Conservation (phyloP, 2,113 vertebrate genomes). For the Myiagra hebetior region DNA sequence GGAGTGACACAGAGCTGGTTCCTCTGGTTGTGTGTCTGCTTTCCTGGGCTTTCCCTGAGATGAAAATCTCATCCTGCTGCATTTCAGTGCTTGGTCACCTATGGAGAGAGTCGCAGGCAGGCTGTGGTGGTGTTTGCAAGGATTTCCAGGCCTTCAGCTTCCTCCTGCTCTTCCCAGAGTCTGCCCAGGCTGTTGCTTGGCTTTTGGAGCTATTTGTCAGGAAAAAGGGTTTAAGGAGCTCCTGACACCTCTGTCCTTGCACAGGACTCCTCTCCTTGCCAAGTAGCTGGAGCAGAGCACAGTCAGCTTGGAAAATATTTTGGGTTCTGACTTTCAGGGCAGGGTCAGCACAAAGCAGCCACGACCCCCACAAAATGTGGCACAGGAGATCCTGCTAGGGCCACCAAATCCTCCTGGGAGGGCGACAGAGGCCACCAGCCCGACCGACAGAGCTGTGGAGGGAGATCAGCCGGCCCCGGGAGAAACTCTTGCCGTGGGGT, state of each 20-base stretch:
- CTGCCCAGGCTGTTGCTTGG: not conserved
- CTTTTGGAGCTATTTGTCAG: not conserved
- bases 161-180: not conserved
- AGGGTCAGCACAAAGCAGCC: not conserved
- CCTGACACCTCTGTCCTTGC: not conserved
- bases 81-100: fast-evolving
- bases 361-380: fast-evolving
- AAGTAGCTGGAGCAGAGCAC: fast-evolving
- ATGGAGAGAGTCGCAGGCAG: fast-evolving
- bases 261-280: not conserved
- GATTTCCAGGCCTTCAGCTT: not conserved
- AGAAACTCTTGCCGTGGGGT: not conserved
- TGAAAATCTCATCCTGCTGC: not conserved
- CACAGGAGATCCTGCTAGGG: fast-evolving
- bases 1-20: not conserved
- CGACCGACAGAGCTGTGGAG: not conserved
- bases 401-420: not conserved
- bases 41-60: not conserved
- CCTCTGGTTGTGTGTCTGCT: not conserved
- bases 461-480: not conserved
- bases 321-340: not conserved
- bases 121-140: not conserved
- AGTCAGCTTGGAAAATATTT: not conserved
- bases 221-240: not conserved
- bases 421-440: not conserved